phyloP scores from a whole-genome alignment of 2,113 vertebrate species.

The Heterocephalus glaber region DNA sequence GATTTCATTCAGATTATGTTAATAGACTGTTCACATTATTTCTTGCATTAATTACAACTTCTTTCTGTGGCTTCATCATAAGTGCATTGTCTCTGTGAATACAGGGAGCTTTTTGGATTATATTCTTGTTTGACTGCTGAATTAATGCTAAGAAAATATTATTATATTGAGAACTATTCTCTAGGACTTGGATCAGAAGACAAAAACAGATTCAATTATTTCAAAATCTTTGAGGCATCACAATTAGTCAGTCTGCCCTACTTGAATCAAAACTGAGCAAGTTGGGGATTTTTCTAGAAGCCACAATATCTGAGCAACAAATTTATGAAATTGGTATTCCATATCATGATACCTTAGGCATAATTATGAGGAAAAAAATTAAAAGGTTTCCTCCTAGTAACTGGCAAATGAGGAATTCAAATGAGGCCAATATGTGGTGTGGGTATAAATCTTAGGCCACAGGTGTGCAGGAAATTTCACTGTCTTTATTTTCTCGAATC shows the following conservation, averaged over 20 bases:
- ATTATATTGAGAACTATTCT: conserved; percentile 68
- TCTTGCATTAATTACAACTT: conserved; percentile 87
- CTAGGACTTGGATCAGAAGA: conserved; percentile 76
- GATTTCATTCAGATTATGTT: conserved; percentile 89
- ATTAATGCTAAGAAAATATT: conserved; percentile 74
- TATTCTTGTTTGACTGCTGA: conserved; percentile 80
- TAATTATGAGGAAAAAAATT: conserved; percentile 65
- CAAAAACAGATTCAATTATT: conserved; percentile 73
- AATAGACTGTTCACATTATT: conserved; percentile 87
- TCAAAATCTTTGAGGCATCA: conserved; percentile 58
- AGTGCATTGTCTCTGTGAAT: conserved; percentile 81
- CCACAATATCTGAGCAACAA: conserved; percentile 63
- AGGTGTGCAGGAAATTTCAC: conserved; percentile 60
- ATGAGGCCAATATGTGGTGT: conserved; percentile 50
- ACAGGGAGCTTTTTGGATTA: conserved; percentile 79
- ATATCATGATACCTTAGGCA: conserved; percentile 55
- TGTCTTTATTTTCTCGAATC: conserved; percentile 61
- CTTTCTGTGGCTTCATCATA: conserved; percentile 77
- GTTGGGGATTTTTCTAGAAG: conserved; percentile 64
- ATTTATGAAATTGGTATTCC: conserved; percentile 67
- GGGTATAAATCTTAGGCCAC: conserved; percentile 53
- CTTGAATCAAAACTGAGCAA: conserved; percentile 66
- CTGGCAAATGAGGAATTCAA: conserved; percentile 55
- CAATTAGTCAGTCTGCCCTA: conserved; percentile 65
- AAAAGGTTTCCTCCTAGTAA: conserved; percentile 68